Evolutionary conservation across 2,888 invertebrate genomes (phyloP).

Genomic region (Ormyrus thymus): DNA sequence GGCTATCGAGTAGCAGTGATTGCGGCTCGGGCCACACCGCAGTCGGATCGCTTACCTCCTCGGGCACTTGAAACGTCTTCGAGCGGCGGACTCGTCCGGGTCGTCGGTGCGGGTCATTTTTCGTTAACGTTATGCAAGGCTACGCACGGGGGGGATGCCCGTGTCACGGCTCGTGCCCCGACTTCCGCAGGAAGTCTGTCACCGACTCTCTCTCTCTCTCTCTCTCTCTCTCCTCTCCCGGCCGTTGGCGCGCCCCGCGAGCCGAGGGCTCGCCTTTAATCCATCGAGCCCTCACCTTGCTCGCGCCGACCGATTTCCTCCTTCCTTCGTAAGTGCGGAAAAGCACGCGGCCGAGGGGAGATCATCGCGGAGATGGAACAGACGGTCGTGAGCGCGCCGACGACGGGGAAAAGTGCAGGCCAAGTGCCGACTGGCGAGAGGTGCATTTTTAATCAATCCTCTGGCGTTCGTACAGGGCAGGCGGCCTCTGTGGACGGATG

Average conservation of each 20-base stretch:
- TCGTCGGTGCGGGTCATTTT: neutral
- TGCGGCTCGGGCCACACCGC: no score
- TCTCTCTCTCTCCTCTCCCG: slow-evolving; percentile 14
- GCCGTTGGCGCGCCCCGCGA: neutral
- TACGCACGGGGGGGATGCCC: slow-evolving; percentile 32
- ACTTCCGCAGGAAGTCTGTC: slow-evolving; percentile 56
- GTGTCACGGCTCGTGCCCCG: slow-evolving; percentile 50
- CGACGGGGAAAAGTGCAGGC: neutral
- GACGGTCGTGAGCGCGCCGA: neutral
- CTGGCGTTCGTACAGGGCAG: no score
- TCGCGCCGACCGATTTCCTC: slow-evolving; percentile 27
- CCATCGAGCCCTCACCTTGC: slow-evolving; percentile 1
- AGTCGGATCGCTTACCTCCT: no score
- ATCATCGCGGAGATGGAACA: slow-evolving; percentile 34
- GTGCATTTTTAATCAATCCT: slow-evolving; percentile 29
- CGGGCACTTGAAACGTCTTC: no score
- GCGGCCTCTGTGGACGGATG: no score
- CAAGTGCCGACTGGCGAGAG: slow-evolving; percentile 22
- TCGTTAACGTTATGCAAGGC: slow-evolving; percentile 56
- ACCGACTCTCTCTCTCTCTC: slow-evolving; percentile 40
- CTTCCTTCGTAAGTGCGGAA: slow-evolving; percentile 39
- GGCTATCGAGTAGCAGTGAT: no score
- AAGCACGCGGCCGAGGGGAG: slow-evolving; percentile 31
- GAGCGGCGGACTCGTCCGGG: no score
- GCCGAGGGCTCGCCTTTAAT: slow-evolving; percentile 17